These are phyloP conservation scores for Caerostris darwini DNA, from an alignment of 1,140 invertebrate species.

Conservation along the genomic window DNA sequence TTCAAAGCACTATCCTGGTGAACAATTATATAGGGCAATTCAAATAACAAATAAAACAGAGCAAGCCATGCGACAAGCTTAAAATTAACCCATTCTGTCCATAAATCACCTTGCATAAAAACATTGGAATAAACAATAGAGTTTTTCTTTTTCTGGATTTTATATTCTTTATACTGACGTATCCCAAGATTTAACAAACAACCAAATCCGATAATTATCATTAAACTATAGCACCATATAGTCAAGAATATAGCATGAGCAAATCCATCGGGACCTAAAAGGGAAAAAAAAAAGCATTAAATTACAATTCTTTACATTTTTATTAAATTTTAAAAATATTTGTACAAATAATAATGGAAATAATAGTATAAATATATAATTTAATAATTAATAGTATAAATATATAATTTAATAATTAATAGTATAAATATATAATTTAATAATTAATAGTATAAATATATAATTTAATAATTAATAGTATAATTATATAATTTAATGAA, in stretches of 20 bases:
- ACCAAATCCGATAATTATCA: not conserved
- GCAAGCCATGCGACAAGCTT: conserved; percentile 46
- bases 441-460: no score
- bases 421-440: no score
- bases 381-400: no score
- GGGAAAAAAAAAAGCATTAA: not conserved
- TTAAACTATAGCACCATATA: conserved; percentile 59
- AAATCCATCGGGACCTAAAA: conserved; percentile 50
- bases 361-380: no score
- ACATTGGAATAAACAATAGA: conserved; percentile 50
- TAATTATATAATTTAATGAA: no score
- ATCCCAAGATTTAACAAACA: conserved; percentile 52
- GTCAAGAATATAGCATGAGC: conserved; percentile 58
- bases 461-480: no score
- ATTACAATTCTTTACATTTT: no score
- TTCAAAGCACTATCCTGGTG: conserved; percentile 60
- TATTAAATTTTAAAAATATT: no score
- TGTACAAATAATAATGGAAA: no score
- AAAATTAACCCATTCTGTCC: conserved; percentile 74
- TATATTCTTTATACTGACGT: conserved; percentile 62
- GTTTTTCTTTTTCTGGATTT: conserved; percentile 46
- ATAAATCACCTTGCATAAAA: conserved; percentile 70
- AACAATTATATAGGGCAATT: conserved; percentile 70
- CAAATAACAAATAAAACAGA: conserved; percentile 54
- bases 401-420: no score